Evolutionary conservation across 2,888 invertebrate genomes (phyloP).

Genomic region (Sepiola atlantica): DNA sequence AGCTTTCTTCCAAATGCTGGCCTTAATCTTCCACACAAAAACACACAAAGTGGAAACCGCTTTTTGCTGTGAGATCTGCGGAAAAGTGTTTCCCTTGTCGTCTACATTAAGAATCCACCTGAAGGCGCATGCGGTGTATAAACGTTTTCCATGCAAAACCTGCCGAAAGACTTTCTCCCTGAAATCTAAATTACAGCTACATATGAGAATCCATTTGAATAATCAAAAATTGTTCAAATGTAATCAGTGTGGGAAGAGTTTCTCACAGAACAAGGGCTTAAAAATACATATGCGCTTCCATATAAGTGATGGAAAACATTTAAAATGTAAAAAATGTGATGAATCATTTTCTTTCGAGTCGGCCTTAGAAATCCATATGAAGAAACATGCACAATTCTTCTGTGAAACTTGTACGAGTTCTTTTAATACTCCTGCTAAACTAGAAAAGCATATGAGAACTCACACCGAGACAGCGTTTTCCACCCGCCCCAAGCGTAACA

Average conservation of each 20-base stretch:
- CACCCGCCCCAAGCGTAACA: background rate
- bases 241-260: background rate
- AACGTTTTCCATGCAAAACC: background rate
- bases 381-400: background rate
- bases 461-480: background rate
- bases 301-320: background rate
- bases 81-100: background rate
- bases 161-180: background rate
- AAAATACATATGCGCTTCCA: background rate
- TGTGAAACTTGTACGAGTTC: background rate
- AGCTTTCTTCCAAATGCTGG: background rate
- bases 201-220: background rate
- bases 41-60: slow-evolving; percentile 38
- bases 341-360: background rate
- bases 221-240: background rate
- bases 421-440: background rate
- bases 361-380: background rate
- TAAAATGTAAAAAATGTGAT: background rate
- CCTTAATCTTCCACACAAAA: background rate
- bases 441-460: background rate
- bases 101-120: background rate
- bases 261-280: background rate
- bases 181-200: background rate
- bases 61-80: background rate
- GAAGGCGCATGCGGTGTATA: background rate